Evolutionary conservation across 2,113 vertebrate genomes (phyloP).

Genomic region (Scopus umbretta): DNA sequence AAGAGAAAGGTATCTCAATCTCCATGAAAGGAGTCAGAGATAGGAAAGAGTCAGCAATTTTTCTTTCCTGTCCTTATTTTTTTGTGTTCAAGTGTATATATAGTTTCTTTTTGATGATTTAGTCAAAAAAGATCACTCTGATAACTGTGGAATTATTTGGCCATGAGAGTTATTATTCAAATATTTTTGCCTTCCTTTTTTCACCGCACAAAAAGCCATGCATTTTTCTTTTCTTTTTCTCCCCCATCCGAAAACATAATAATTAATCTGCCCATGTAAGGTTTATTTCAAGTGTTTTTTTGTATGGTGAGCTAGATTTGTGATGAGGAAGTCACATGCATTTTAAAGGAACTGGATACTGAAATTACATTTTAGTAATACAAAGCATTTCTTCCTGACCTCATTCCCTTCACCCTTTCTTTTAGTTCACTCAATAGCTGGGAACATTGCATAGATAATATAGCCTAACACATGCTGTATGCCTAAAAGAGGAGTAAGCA

Average conservation of each 20-base stretch:
- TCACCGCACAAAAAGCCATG: background rate
- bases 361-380: background rate
- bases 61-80: background rate
- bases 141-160: background rate
- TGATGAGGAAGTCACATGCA: background rate
- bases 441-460: background rate
- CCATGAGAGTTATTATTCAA: background rate
- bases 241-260: background rate
- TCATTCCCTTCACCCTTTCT: background rate
- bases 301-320: background rate
- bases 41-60: background rate
- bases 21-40: background rate
- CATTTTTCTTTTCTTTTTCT: background rate
- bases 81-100: background rate
- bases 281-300: background rate
- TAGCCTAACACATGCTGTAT: background rate
- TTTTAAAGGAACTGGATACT: background rate
- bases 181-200: background rate
- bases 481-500: background rate
- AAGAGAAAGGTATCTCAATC: background rate
- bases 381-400: background rate
- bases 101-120: background rate
- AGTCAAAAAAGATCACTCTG: background rate
- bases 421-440: background rate
- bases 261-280: background rate